Evolutionary conservation across 92 coral and sea anemone species (phyloP).

Genomic region (Bergia puertoricense): DNA sequence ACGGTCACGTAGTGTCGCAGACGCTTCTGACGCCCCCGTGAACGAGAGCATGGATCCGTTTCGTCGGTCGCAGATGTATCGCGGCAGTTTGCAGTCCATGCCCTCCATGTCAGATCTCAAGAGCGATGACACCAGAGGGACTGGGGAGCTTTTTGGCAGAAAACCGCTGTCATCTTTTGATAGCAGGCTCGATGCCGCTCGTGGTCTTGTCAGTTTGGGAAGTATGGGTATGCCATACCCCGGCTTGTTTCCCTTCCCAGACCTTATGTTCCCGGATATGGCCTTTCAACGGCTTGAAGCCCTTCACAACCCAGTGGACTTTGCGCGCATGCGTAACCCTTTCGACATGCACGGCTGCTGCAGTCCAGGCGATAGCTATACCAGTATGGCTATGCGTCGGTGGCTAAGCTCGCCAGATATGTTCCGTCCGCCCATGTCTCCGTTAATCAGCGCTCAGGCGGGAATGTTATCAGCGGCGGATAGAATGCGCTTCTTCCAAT

Average conservation of each 20-base stretch:
- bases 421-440: constrained; percentile 78
- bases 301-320: constrained; percentile 66
- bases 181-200: constrained; percentile 90
- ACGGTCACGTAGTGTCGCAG: constrained; percentile 85
- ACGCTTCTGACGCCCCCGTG: constrained; percentile 73
- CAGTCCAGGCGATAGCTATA: constrained; percentile 64
- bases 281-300: constrained; percentile 78
- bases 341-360: constrained; percentile 82
- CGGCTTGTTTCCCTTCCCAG: constrained; percentile 77
- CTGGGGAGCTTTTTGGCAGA: constrained; percentile 55
- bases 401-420: constrained; percentile 81
- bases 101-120: constrained; percentile 75
- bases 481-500: constrained; percentile 79
- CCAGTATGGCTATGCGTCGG: constrained; percentile 83
- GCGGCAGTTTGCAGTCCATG: constrained; percentile 53
- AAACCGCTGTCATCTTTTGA: constrained; percentile 65
- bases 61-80: constrained; percentile 64
- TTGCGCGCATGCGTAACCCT: constrained; percentile 58
- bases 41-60: constrained; percentile 56
- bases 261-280: constrained; percentile 86
- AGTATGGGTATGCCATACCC: constrained; percentile 75
- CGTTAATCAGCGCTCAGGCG: constrained; percentile 78
- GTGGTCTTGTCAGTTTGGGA: constrained; percentile 85
- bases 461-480: constrained; percentile 79
- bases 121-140: constrained; percentile 53